Evolutionary conservation across 2,888 invertebrate genomes (phyloP).

Genomic region (Seira ritae): DNA sequence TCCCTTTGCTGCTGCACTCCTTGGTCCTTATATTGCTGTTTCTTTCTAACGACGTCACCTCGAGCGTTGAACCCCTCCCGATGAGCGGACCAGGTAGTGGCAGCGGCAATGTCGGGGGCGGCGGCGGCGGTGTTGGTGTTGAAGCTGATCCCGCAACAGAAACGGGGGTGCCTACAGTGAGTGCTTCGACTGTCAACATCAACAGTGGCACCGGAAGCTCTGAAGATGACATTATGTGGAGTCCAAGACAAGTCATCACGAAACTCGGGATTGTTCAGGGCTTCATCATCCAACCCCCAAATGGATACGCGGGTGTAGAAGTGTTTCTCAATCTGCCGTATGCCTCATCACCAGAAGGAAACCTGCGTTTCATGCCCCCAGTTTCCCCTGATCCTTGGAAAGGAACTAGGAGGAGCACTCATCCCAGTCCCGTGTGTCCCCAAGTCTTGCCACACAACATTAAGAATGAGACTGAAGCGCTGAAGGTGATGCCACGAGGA

Average conservation of each 20-base stretch:
- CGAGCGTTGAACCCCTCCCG: constrained; percentile 51
- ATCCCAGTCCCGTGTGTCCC: constrained; percentile 93
- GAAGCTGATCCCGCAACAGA: neutral
- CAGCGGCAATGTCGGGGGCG: constrained; percentile 23
- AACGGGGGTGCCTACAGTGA: neutral
- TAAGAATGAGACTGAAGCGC: constrained; percentile 86
- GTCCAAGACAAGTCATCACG: constrained; percentile 62
- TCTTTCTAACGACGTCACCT: constrained; percentile 54
- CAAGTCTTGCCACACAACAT: constrained; percentile 86
- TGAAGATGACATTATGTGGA: constrained; percentile 53
- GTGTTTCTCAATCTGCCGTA: constrained; percentile 83
- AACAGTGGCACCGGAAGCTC: neutral
- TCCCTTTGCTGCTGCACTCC: constrained; percentile 53
- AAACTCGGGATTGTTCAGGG: constrained; percentile 64
- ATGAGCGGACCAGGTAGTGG: constrained; percentile 41
- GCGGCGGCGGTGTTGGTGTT: constrained; percentile 29
- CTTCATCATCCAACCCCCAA: constrained; percentile 57
- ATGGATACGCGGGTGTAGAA: constrained; percentile 63
- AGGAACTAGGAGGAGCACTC: constrained; percentile 87
- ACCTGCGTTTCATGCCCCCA: constrained; percentile 95
- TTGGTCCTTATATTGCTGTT: constrained; percentile 47
- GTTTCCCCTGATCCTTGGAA: constrained; percentile 94
- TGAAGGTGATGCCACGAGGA: constrained; percentile 91
- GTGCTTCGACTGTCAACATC: constrained; percentile 4
- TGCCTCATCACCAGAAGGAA: constrained; percentile 93